Base-by-base conservation (phyloP, 2,888 invertebrate species). In the Formica aserva region DNA sequence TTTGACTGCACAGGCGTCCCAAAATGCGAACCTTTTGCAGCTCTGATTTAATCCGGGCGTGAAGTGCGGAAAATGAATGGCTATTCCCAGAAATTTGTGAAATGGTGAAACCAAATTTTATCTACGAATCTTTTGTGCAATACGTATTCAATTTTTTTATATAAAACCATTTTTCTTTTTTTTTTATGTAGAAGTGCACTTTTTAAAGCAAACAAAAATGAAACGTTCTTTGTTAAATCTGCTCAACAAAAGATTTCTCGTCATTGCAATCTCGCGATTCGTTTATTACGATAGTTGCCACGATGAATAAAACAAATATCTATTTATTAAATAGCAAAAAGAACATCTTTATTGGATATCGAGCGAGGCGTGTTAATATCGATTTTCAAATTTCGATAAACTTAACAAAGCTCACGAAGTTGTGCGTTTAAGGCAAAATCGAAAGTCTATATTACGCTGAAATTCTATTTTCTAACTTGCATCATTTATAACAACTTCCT, bases 271-370 rank as follows among this genome's bases (percentile, higher is more conserved):
- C 5, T n/a, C 38, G 13, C 38, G 38, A 52, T 76, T 66, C 29
- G 29, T 74, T 62, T 55, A 55, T 38, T 15, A 32, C 32, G 60
- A 75, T 62, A n/a, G 29, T 45, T 22, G 48, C 15, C 22, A 11
- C 8, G 15, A 29, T 22, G 32, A 29, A 77, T 41, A 45, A 83
- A 52, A 69, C 57, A 65, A 80, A 83, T 75, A 85, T 85, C 81
- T 85, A 88, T 86, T 88, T 85, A 88, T 76, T 32, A 48, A 74
- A 52, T 55, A 41, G 63, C 75, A 57, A 52, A 83, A 87, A 82
- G 15, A 45, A 80, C 71, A 84, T 88, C 81, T 72, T 88, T 86
- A 85, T 87, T 69, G 76, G 71, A 82, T 85, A 81, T 85, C 45
- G 80, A 26, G 45, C 67, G 29, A 86, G 32, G 35, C 41, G 26